A percentile compares a stretch with the other conserved stretches of the same genome.
These are phyloP conservation scores for Trachelus troglodyta DNA, from an alignment of 2,888 invertebrate species.

Conservation along the genomic window DNA sequence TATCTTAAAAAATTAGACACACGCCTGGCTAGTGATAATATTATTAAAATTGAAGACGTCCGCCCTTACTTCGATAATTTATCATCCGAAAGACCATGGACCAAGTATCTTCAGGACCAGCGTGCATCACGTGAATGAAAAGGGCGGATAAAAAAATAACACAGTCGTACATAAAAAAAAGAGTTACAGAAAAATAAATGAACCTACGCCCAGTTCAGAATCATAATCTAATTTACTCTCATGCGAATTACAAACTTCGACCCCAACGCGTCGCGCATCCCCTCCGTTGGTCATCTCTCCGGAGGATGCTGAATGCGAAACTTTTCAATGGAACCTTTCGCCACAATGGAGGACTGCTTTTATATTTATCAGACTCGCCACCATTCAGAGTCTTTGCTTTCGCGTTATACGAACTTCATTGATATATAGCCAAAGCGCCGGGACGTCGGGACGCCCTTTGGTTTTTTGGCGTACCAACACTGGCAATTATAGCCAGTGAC, in stretches of 20 bases:
- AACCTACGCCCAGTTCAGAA: background rate
- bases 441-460: conserved; percentile 1
- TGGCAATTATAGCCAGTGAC: background rate
- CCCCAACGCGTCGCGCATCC: background rate
- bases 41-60: background rate
- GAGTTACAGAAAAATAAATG: background rate
- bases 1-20: background rate
- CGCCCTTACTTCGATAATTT: background rate
- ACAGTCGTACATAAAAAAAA: background rate
- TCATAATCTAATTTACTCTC: background rate
- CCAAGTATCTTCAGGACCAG: background rate
- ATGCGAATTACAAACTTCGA: background rate
- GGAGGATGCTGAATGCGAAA: conserved; percentile 33
- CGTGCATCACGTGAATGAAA: background rate
- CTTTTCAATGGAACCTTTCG: conserved; percentile 50
- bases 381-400: conserved; percentile 26
- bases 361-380: conserved; percentile 56
- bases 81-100: background rate
- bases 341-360: conserved; percentile 50
- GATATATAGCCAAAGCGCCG: conserved; percentile 24
- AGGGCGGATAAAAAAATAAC: background rate
- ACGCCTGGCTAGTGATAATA: background rate
- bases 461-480: background rate
- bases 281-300: background rate
- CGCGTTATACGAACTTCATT: background rate